Evolutionary conservation across 2,113 vertebrate genomes (phyloP).

Genomic region (Malurus alboscapulatus): DNA sequence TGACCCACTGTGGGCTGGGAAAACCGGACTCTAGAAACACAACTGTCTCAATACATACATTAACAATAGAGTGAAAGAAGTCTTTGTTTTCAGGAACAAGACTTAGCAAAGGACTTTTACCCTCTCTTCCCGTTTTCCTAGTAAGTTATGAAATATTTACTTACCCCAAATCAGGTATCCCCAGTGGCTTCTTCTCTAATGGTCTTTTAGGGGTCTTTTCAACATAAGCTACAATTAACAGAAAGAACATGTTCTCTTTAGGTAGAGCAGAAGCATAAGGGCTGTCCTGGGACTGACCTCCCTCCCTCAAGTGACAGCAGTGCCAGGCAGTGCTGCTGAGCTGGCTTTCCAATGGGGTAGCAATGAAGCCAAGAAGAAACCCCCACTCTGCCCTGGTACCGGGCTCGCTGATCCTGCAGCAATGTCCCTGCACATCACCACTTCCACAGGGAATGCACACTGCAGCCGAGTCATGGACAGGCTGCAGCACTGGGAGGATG

Average conservation of each 20-base stretch:
- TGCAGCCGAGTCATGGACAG: background rate
- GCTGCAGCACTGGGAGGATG: rapidly evolving
- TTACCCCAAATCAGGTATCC: background rate
- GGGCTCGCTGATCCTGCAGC: background rate
- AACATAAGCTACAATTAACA: background rate
- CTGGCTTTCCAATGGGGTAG: background rate
- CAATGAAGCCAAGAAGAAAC: background rate
- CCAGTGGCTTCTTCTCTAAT: background rate
- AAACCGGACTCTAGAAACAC: background rate
- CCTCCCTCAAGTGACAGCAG: background rate
- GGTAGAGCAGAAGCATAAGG: background rate
- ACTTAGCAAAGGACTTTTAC: background rate
- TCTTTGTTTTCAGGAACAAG: background rate
- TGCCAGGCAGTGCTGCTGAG: background rate
- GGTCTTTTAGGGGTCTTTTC: background rate
- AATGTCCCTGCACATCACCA: rapidly evolving
- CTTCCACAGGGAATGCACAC: rapidly evolving
- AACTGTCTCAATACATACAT: background rate
- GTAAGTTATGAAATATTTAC: background rate
- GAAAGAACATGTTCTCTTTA: background rate
- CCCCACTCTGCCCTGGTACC: background rate
- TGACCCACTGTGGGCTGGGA: background rate
- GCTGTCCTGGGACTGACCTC: background rate
- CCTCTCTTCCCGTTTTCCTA: background rate
- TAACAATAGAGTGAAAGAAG: constrained; percentile 9